Base-by-base conservation (phyloP, 2,888 invertebrate species). In the Spilosoma lubricipeda region DNA sequence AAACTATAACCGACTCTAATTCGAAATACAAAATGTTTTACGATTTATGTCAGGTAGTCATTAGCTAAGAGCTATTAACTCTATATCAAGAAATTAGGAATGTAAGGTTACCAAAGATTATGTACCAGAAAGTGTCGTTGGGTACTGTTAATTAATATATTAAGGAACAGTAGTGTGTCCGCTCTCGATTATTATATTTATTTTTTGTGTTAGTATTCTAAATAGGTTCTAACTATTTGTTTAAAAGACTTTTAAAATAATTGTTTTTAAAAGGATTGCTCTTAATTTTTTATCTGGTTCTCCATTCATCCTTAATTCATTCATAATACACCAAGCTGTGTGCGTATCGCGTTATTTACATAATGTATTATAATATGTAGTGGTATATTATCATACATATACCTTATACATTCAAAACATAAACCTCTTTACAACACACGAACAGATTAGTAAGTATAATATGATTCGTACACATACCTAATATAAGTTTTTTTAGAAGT, bases 361-460 rank as follows among this genome's bases (percentile, higher is more conserved):
- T 56, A 23, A 63, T 3, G 11, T 56, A n/a, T n/a, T n/a, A n/a
- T n/a, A n/a, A 18, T 18, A 18, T 30, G 15, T 30, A 63, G 18
- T n/a, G 52, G 2, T 18, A 30, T 18, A 39, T 13, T 39, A n/a
- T 3, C 15, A 11, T 39, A 39, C 39, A 39, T 39, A 39, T 39
- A 39, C 7, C 39, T 67, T 23, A 69, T 56, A 33, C 65, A 67
- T 67, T 63, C 45, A 81, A 77, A 82, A 80, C 75, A 75, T 69
- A 69, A 56, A 39, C 27, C 63, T 75, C 56, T 81, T 79, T 71
- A 80, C 78, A 81, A 79, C 77, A 80, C 36, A 48, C 72, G 70
- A 59, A 73, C 74, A 68, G 73, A 82, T 79, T 75, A 78, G 52
- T 69, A 71, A 74, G 52, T 69, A 71, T 73, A 48, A 59, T 56